Conservation (phyloP, 2,797 vertebrate genomes). For the Mycteria americana region DNA sequence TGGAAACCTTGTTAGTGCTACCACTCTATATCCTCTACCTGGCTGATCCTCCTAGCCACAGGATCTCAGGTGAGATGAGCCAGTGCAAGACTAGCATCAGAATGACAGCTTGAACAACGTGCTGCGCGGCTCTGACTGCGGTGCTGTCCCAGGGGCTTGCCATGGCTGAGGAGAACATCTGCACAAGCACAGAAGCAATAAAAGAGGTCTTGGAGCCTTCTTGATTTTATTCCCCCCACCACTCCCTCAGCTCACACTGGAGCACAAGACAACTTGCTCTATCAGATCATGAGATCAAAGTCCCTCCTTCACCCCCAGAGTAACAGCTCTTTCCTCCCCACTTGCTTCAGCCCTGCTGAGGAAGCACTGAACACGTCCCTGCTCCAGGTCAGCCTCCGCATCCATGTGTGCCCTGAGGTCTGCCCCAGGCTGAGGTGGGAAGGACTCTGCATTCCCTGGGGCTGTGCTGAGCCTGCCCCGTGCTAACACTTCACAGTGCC, state of each 20-base stretch:
- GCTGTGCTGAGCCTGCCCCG: neutral
- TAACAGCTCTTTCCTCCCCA: neutral
- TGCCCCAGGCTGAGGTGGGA: neutral
- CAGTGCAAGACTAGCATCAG: conserved; percentile 14
- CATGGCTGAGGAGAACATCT: conserved; percentile 23
- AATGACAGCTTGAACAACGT: neutral
- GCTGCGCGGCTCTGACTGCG: neutral
- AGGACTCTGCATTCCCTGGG: neutral
- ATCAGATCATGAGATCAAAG: neutral
- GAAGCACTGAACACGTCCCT: neutral
- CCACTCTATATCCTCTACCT: conserved; percentile 41
- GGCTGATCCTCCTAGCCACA: conserved; percentile 57
- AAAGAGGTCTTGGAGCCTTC: conserved; percentile 13
- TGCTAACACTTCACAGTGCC: neutral
- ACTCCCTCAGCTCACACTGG: neutral
- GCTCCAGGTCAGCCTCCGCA: accelerated
- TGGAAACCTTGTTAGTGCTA: conserved; percentile 36
- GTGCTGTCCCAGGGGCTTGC: neutral
- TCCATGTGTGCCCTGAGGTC: neutral
- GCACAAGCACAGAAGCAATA: conserved; percentile 50
- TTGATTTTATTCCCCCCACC: neutral
- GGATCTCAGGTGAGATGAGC: conserved; percentile 33
- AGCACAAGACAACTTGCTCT: neutral
- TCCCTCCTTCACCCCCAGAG: neutral
- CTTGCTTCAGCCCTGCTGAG: neutral